Evolutionary conservation across 2,113 vertebrate genomes (phyloP).

Genomic region (Chloropsis cyanopogon): DNA sequence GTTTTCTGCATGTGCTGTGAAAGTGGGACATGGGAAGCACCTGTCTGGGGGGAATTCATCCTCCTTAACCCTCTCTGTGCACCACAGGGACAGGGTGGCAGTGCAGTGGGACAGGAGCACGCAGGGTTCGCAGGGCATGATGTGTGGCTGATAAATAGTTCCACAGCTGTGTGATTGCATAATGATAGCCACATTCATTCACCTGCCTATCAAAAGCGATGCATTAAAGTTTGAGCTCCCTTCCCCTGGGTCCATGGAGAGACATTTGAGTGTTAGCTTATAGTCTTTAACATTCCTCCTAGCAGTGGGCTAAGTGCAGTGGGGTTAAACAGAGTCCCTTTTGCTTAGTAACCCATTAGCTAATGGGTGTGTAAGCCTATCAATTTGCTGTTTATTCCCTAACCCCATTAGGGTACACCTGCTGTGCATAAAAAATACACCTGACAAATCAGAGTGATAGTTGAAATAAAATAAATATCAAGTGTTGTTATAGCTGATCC

Average conservation of each 20-base stretch:
- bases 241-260: constrained; percentile 64
- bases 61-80: neutral
- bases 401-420: constrained; percentile 74
- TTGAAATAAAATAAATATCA: constrained; percentile 80
- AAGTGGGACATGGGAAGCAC: neutral
- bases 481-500: constrained; percentile 60
- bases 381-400: constrained; percentile 80
- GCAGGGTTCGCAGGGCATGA: neutral
- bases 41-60: neutral
- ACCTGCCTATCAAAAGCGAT: constrained; percentile 72
- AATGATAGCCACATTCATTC: constrained; percentile 74
- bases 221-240: constrained; percentile 67
- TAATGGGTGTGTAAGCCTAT: constrained; percentile 87
- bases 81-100: neutral
- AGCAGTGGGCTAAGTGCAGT: constrained; percentile 78
- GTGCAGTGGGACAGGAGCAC: constrained; percentile 5
- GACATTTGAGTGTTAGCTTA: constrained; percentile 59
- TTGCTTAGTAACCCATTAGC: constrained; percentile 89
- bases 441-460: constrained; percentile 80
- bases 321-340: constrained; percentile 72
- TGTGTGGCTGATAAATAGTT: constrained; percentile 66
- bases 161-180: constrained; percentile 62
- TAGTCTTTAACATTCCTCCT: constrained; percentile 72
- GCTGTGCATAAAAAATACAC: constrained; percentile 73
- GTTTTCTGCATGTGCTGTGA: neutral